Evolutionary conservation across 2,888 invertebrate species (phyloP).

Genomic region (Vannuccia rotundouncinata): DNA sequence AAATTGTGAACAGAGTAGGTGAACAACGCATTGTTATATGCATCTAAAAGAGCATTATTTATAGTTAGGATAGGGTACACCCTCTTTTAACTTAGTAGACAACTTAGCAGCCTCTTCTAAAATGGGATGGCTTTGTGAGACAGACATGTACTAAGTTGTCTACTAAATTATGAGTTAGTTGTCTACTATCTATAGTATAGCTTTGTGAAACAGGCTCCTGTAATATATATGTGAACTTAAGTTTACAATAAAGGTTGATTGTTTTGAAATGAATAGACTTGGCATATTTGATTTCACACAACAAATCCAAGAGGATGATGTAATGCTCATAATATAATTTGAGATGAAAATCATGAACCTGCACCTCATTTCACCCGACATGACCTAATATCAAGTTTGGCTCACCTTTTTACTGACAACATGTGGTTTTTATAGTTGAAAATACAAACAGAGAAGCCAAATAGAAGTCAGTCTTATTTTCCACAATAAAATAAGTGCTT

Average conservation of each 20-base stretch:
- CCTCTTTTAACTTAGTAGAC: slow-evolving; percentile 17
- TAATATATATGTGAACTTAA: background rate
- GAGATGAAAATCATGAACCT: background rate
- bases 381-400: too few relatives aligned
- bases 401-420: background rate
- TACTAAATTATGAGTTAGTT: slow-evolving; percentile 22
- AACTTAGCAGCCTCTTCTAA: slow-evolving; percentile 20
- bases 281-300: background rate
- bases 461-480: too few relatives aligned
- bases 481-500: too few relatives aligned
- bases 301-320: background rate
- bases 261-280: background rate
- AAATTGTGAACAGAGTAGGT: slow-evolving; percentile 6
- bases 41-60: background rate
- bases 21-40: slow-evolving; percentile 23
- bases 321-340: background rate
- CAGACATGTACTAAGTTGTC: slow-evolving; percentile 26
- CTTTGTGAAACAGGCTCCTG: background rate
- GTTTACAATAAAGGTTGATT: background rate
- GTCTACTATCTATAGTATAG: slow-evolving; percentile 23
- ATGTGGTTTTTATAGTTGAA: background rate
- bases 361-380: too few relatives aligned
- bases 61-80: slow-evolving; percentile 8
- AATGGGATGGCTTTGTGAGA: slow-evolving; percentile 16
- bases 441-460: too few relatives aligned